Evolutionary conservation across 2,888 invertebrate genomes (phyloP), one percentile per base, ranked within the genome.

Genomic region (Autographa pulchrina): DNA sequence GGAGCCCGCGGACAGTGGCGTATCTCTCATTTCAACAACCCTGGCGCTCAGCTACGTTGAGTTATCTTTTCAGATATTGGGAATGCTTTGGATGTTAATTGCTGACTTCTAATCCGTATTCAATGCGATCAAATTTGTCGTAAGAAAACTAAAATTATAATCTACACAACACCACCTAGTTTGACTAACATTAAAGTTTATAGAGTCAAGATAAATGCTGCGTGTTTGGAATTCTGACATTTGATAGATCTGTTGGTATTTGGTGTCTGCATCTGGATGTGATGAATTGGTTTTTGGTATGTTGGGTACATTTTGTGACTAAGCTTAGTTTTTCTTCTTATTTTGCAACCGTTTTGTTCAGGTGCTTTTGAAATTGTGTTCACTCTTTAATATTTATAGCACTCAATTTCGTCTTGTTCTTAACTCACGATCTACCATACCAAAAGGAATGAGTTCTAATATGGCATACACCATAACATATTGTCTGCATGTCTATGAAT

Each of bases 1-100:
- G 97, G 97, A 69, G 96, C 97, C 38, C 94, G 96, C 73, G 97
- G 97, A 74, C 93, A 96, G 76, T 97, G 97, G 97, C 96, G 96
- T 82, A 94, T 97, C 85, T 80, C 77, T 56, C 94, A 95, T 84
- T 96, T 91, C 92, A 78, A 83, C 86, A 82, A 87, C 77, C 82
- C 83, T 68, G 89, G 87, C 80, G 78, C 78, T 16, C 89, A 88
- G 77, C 86, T 85, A 78, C 92, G 95, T 96, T 95, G 94, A 95
- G 95, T 95, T 85, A 84, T 86, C 73, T 74, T 68, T 70, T 71
- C 62, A 68, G 62, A 77, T 81, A 89, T 88, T 87, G 77, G 74
- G 74, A 81, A 79, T 70, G 92, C 92, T 92, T 92, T 86, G 70
- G 80, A 75, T 90, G 92, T 95, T 84, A 91, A 90, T 92, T 87